phyloP scores from a whole-genome alignment of 1,140 invertebrate genomes.

The Pogonus chalceus region DNA sequence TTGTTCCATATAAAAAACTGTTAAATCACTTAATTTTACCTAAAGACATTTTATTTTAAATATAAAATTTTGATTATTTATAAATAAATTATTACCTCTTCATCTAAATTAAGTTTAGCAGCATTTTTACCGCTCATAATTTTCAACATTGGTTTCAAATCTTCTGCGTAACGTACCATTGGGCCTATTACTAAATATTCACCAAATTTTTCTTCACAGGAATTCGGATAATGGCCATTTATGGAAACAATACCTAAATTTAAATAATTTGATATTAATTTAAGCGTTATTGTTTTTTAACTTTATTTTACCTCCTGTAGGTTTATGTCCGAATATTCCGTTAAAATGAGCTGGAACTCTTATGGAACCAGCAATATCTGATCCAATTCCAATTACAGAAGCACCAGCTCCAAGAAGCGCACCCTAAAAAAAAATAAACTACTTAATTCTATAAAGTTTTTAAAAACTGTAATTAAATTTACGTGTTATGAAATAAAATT shows the following conservation, averaged over 20 bases:
- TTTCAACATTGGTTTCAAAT: conserved; percentile 53
- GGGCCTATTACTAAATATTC: conserved; percentile 58
- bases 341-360: conserved; percentile 72
- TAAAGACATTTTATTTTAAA: conserved; percentile 13
- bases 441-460: too few species aligned
- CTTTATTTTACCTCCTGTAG: conserved; percentile 49
- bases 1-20: conserved; percentile 47
- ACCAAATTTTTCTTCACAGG: conserved; percentile 36
- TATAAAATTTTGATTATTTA: not conserved
- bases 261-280: not conserved
- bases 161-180: conserved; percentile 62
- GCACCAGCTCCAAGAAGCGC: conserved; percentile 58
- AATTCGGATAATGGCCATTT: conserved; percentile 44
- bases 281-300: not conserved
- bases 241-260: conserved; percentile 39
- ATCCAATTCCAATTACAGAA: conserved; percentile 69
- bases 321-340: conserved; percentile 82
- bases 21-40: conserved; percentile 42
- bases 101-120: conserved; percentile 29
- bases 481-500: too few species aligned
- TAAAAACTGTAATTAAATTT: too few species aligned
- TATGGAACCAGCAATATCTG: conserved; percentile 78
- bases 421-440: conserved; percentile 36
- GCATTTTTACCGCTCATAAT: conserved; percentile 43
- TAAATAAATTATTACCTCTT: conserved; percentile 30